Percentiles rank a stretch among this genome's conserved stretches.
Conservation (phyloP, 2,888 invertebrate species). For the Argyresthia goedartella region DNA sequence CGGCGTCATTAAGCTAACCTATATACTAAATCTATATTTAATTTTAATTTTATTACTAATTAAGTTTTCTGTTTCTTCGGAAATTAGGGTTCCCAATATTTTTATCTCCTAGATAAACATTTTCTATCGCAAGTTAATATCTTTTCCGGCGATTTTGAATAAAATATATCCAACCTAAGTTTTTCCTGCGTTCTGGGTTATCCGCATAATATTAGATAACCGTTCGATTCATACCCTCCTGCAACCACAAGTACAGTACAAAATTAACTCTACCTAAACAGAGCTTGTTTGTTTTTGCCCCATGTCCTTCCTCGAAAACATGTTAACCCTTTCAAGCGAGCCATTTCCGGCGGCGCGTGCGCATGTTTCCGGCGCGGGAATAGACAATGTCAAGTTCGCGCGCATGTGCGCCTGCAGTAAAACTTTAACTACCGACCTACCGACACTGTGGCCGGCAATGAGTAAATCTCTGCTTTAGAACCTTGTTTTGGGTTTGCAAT, state of each 20-base stretch:
- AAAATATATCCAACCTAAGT: no score
- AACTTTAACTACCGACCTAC: neutral
- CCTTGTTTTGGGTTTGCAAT: no score
- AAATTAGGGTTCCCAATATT: no score
- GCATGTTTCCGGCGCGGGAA: conserved; percentile 28
- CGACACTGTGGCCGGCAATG: no score
- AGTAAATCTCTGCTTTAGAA: no score
- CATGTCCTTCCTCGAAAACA: conserved; percentile 47
- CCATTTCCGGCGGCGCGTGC: conserved; percentile 43
- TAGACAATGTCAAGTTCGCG: conserved; percentile 62
- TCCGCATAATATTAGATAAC: neutral
- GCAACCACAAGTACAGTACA: conserved; percentile 8
- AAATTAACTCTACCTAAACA: conserved; percentile 22
- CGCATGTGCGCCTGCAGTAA: conserved; percentile 3
- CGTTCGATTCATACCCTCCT: neutral
- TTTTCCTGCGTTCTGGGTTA: neutral
- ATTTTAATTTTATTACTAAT: no score
- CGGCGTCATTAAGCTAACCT: no score
- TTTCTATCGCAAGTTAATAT: no score
- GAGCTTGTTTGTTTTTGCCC: conserved; percentile 16
- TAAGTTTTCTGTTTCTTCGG: no score
- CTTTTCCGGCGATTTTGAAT: no score
- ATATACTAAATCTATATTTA: no score
- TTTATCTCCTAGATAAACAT: no score
- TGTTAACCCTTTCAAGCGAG: conserved; percentile 42